Percentiles rank a stretch among this genome's conserved stretches.
Conservation (phyloP, 2,888 invertebrate species). For the Lycophotia porphyrea region DNA sequence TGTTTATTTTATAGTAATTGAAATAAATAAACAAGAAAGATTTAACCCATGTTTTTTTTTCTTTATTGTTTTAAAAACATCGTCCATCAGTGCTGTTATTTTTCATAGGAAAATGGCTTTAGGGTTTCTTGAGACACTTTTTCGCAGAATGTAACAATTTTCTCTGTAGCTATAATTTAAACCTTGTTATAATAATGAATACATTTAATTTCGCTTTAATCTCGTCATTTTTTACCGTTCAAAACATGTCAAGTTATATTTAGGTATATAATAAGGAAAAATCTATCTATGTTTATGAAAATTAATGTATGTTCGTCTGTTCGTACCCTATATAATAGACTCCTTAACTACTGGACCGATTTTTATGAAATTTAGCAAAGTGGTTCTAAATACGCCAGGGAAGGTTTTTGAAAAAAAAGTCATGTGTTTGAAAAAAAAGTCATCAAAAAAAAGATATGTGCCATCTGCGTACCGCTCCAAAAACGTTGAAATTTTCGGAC, state of each 20-base stretch:
- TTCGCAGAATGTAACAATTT: background rate
- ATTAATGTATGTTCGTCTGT: too few species aligned
- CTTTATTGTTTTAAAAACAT: background rate
- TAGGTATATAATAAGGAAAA: background rate
- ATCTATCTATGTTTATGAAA: too few species aligned
- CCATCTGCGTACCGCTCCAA: too few species aligned
- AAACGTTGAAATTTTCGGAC: too few species aligned
- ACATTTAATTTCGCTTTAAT: background rate
- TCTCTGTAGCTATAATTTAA: background rate
- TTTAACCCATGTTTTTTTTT: background rate
- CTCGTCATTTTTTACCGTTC: background rate
- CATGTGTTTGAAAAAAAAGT: too few species aligned
- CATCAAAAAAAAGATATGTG: too few species aligned
- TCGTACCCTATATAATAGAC: too few species aligned
- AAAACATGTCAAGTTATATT: conserved; percentile 1
- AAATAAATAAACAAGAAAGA: background rate
- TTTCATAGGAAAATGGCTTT: background rate
- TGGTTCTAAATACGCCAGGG: too few species aligned
- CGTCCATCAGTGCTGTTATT: background rate
- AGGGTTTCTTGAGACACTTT: too few species aligned
- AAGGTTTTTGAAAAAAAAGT: too few species aligned
- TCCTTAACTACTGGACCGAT: too few species aligned
- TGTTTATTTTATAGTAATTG: background rate
- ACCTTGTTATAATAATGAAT: background rate
- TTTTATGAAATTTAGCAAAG: too few species aligned